Evolutionary conservation across 2,113 vertebrate species (phyloP), one percentile per base, ranked within the genome.

Genomic region (Carettochelys insculpta): DNA sequence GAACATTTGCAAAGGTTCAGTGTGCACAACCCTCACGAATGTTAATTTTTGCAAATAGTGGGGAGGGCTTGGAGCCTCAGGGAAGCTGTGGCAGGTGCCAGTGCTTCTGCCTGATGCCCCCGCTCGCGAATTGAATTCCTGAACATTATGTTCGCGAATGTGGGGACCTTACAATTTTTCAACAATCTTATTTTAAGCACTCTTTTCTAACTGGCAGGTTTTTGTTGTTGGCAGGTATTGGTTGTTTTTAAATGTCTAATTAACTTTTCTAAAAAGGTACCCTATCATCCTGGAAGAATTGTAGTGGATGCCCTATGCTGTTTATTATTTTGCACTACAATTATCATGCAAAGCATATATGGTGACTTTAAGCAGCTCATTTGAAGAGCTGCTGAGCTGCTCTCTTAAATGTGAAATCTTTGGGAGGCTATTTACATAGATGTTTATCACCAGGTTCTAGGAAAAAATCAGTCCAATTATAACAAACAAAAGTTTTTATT

Each of bases 301-400:
- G 88, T 92, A 73, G 85, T 94, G 54, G 11, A 47, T 94, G 88
- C 90, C 86, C 93, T 93, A 92, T 81, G 86, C 86, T 96, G 87
- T 97, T 97, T 97, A 91, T 97, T 97, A 96, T 97, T 97, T 97
- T 95, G 61, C 90, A 96, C 97, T 95, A 95, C 92, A 97, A 97
- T 97, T 97, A 97, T 94, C 87, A 95, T 95, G 96, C 86, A 97
- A 97, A 97, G 91, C 94, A 92, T 85, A 96, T 96, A 97, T 98
- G 97, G 96, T 98, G 95, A 98, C 95, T 97, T 97, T 96, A 96
- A 96, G 92, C 73, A 94, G 94, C 94, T 97, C 96, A 95, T 97
- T 97, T 96, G 92, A 97, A 96, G 96, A 52, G 29, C 38, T 95
- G 91, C 89, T 77, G 96, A 52, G 29, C 38, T 95, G 91, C 89